Conservation (phyloP, 2,888 invertebrate species). For the Hedya salicella region DNA sequence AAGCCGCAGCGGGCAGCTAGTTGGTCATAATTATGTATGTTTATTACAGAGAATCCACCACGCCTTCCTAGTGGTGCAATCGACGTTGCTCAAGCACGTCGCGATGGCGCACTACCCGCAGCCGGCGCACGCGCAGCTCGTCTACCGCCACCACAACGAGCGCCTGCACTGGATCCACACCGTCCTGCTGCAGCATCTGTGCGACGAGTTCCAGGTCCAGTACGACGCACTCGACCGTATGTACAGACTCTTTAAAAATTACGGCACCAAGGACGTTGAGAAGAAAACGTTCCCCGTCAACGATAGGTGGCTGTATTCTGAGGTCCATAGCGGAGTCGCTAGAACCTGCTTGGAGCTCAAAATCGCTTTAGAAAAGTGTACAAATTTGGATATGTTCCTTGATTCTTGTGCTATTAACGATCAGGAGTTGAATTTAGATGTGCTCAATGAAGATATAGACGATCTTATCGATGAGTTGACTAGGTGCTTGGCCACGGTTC, state of each 20-base stretch:
- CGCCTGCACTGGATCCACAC: conserved; percentile 75
- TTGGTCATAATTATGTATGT: too few species aligned
- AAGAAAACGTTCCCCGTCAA: conserved; percentile 67
- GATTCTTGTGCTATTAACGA: conserved; percentile 75
- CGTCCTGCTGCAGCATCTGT: conserved; percentile 60
- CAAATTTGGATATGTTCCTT: conserved; percentile 72
- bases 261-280: conserved; percentile 58
- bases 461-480: conserved; percentile 70
- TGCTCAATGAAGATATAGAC: conserved; percentile 73
- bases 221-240: conserved; percentile 69
- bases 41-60: conserved; percentile 79
- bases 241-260: conserved; percentile 75
- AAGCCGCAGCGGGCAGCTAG: too few species aligned
- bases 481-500: conserved; percentile 66
- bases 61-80: conserved; percentile 77
- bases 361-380: conserved; percentile 69
- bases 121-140: conserved; percentile 51
- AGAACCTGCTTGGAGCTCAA: conserved; percentile 71
- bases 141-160: conserved; percentile 77
- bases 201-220: conserved; percentile 64
- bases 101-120: conserved; percentile 72
- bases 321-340: conserved; percentile 73
- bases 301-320: conserved; percentile 75
- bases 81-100: conserved; percentile 72
- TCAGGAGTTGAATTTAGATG: conserved; percentile 66